Base-by-base conservation (phyloP, 2,888 invertebrate genomes). In the Chrysopilus asiliformis region DNA sequence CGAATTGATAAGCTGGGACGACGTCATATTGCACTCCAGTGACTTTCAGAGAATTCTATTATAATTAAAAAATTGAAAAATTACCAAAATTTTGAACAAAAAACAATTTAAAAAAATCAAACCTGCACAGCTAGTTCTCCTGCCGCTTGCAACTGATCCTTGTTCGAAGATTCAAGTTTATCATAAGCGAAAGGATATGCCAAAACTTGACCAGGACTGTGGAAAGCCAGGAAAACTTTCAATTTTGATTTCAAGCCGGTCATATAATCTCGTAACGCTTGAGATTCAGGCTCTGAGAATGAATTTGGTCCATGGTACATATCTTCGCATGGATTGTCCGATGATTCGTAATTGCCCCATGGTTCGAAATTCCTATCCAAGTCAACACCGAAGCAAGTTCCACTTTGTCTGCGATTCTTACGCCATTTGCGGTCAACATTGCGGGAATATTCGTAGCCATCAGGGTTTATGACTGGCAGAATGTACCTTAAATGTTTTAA, bases 301-400 rank as follows among this genome's bases (percentile, higher is more conserved):
- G 85, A 69, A 15, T 68, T 61, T 0, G 70, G 57, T 3, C 91
- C 91, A 30, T 81, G 75, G 52, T 71, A 91, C 25, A 79, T 84
- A 47, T 87, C 82, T 32, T 75, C 73, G 49, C 90, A 90, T 0
- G 85, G 82, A 46, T 84, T 77, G 30, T 68, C 74, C n/a, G 86
- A 82, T 1, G 82, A 79, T 1, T 87, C 87, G 47, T 73, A 68
- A 30, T 80, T 78, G 17, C 78, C 83, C 87, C 87, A 91, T 37
- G 80, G 74, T 68, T 83, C 82, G 55, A 84, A 91, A 59, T 91
- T 91, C 42, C 91, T 72, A 56, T 87, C 87, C 9, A 87, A 69
- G 57, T 87, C 87, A 1, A 79, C 76, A 2, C 87, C 87, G 2
- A 70, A 57, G 51, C 86, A 85, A 9, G 60, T 57, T 13, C 45